phyloP scores from a whole-genome alignment of 1,140 invertebrate genomes.

The Lutraria rhynchaena region DNA sequence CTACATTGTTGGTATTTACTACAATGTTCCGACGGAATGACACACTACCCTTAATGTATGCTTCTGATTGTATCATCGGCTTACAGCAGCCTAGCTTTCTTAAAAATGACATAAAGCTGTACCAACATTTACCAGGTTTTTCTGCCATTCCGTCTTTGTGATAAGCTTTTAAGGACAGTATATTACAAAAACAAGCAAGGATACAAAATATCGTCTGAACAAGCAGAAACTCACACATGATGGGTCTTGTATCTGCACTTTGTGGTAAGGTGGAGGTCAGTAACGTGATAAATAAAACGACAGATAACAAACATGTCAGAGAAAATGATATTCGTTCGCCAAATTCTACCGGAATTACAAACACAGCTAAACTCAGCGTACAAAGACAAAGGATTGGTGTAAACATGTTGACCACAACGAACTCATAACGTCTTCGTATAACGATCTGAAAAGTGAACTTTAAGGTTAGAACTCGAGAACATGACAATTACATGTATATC shows the following conservation, averaged over 20 bases:
- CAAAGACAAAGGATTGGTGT: neutral
- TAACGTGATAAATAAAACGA: constrained; percentile 7
- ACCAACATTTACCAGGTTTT: neutral
- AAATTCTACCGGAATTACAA: constrained; percentile 22
- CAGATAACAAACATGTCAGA: neutral
- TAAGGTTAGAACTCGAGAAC: too few species aligned
- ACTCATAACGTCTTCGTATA: neutral
- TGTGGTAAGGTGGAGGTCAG: constrained; percentile 10
- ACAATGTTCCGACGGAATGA: too few species aligned
- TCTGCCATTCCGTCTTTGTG: neutral
- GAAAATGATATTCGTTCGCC: constrained; percentile 19
- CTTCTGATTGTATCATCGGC: too few species aligned
- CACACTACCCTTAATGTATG: too few species aligned
- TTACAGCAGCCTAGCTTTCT: too few species aligned
- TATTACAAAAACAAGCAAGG: constrained; percentile 9
- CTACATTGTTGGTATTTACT: too few species aligned
- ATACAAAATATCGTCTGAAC: neutral
- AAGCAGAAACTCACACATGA: constrained; percentile 4
- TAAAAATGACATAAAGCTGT: too few species aligned
- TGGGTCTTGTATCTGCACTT: neutral
- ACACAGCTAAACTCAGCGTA: constrained; percentile 5
- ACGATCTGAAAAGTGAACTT: constrained; percentile 1
- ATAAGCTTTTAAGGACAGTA: neutral
- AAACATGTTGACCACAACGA: constrained; percentile 25
- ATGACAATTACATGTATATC: too few species aligned